A percentile compares a stretch with the other conserved stretches of the same genome.
phyloP scores from a whole-genome alignment of 2,888 invertebrate genomes.

The Anaspis maculata region DNA sequence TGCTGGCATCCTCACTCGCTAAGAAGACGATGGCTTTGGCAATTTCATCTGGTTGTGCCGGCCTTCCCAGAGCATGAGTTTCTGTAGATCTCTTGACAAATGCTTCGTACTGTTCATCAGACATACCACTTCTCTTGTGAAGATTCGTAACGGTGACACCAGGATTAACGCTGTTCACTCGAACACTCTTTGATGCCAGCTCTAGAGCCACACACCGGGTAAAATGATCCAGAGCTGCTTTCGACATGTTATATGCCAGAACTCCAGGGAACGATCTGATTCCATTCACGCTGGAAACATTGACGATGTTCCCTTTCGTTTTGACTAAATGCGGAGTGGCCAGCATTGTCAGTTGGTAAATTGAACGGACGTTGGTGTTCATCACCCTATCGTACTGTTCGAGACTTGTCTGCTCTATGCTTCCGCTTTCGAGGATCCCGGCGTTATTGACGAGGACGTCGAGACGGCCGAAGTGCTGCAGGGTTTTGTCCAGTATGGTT shows the following conservation, averaged over 20 bases:
- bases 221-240: slow-evolving; percentile 90
- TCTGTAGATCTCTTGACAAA: slow-evolving; percentile 71
- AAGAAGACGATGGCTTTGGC: slow-evolving; percentile 86
- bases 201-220: slow-evolving; percentile 89
- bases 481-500: slow-evolving; percentile 44
- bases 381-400: slow-evolving; percentile 86
- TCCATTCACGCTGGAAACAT: slow-evolving; percentile 92
- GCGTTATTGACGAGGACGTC: slow-evolving; percentile 89
- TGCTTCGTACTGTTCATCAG: slow-evolving; percentile 67
- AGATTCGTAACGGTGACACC: slow-evolving; percentile 86
- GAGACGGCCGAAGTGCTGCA: slow-evolving; percentile 65
- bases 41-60: slow-evolving; percentile 78
- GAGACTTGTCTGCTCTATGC: slow-evolving; percentile 74
- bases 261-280: slow-evolving; percentile 84
- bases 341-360: slow-evolving; percentile 76
- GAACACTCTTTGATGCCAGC: slow-evolving; percentile 68
- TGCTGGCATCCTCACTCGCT: slow-evolving; percentile 80
- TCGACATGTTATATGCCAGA: slow-evolving; percentile 86
- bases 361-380: slow-evolving; percentile 78
- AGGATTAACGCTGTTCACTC: slow-evolving; percentile 90
- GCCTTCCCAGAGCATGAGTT: slow-evolving; percentile 87
- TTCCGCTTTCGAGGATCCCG: slow-evolving; percentile 43
- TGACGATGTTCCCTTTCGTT: slow-evolving; percentile 85
- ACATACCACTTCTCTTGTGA: slow-evolving; percentile 80
- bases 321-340: slow-evolving; percentile 79